Evolutionary conservation across 2,888 invertebrate species (phyloP).

Genomic region (Athalia cordata): DNA sequence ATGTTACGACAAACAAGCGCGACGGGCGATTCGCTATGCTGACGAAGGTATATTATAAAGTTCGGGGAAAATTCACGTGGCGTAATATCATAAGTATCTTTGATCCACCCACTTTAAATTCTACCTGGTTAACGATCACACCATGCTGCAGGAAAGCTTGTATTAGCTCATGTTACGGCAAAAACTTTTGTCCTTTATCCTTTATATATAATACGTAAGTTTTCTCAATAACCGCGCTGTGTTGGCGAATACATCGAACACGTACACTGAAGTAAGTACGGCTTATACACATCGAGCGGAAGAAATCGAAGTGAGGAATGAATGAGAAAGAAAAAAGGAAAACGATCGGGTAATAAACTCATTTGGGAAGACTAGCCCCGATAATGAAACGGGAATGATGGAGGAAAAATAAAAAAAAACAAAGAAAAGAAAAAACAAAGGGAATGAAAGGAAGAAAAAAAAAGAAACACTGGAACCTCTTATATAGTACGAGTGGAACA

Average conservation of each 20-base stretch:
- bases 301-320: slow-evolving; percentile 17
- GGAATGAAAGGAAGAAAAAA: neutral
- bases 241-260: neutral
- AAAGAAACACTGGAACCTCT: slow-evolving; percentile 26
- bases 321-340: neutral
- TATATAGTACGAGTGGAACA: slow-evolving; percentile 32
- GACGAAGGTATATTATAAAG: neutral
- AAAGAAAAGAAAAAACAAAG: neutral
- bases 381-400: slow-evolving; percentile 28
- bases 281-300: neutral
- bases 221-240: slow-evolving; percentile 2
- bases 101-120: slow-evolving; percentile 41
- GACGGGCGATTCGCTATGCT: slow-evolving; percentile 1
- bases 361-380: slow-evolving; percentile 26
- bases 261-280: neutral
- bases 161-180: neutral
- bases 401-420: slow-evolving; percentile 11
- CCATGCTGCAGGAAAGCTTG: slow-evolving; percentile 27
- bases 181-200: slow-evolving; percentile 31
- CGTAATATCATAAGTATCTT: slow-evolving; percentile 27
- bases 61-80: slow-evolving; percentile 17
- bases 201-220: slow-evolving; percentile 3
- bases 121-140: slow-evolving; percentile 17
- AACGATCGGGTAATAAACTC: slow-evolving; percentile 33
- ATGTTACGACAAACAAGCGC: slow-evolving; percentile 12